Conservation (phyloP, 2,888 invertebrate genomes). For the Oscheius sp. region DNA sequence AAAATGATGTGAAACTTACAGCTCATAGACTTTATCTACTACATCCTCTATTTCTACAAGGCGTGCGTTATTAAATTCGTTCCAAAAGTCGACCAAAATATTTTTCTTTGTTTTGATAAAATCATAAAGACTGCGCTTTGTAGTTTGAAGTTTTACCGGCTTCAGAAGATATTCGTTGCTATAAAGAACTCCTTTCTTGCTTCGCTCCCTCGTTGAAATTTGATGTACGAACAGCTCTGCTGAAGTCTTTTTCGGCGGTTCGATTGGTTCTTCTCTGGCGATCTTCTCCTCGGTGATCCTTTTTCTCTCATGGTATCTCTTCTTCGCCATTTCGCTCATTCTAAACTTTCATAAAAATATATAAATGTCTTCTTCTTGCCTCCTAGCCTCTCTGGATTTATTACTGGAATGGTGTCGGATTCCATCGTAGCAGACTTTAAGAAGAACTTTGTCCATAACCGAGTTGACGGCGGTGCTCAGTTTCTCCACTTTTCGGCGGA, state of each 20-base stretch:
- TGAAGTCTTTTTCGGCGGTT: constrained; percentile 8
- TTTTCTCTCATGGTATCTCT: constrained; percentile 28
- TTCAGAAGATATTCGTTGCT: constrained; percentile 21
- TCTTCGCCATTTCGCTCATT: constrained; percentile 15
- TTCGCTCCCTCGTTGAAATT: constrained; percentile 16
- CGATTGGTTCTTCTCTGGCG: constrained; percentile 3
- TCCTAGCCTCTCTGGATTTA: background rate
- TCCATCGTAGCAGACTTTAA: constrained; percentile 45
- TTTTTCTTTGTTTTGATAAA: too few species aligned
- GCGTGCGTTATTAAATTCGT: too few species aligned
- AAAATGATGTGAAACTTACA: too few species aligned
- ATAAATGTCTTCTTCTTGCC: background rate
- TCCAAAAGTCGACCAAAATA: too few species aligned
- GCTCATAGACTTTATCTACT: too few species aligned
- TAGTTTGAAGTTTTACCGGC: background rate
- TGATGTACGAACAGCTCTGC: constrained; percentile 9
- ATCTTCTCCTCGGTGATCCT: constrained; percentile 7
- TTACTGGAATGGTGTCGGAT: constrained; percentile 32
- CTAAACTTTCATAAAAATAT: background rate
- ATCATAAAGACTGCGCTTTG: too few species aligned
- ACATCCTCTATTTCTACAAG: too few species aligned
- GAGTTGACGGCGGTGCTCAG: constrained; percentile 29
- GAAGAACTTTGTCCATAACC: constrained; percentile 33
- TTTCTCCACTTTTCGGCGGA: constrained; percentile 24
- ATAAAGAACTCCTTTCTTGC: constrained; percentile 22